A percentile compares a stretch with the other conserved stretches of the same genome.
phyloP scores from a whole-genome alignment of 2,888 invertebrate genomes.

The Oxystoma pomonae region DNA sequence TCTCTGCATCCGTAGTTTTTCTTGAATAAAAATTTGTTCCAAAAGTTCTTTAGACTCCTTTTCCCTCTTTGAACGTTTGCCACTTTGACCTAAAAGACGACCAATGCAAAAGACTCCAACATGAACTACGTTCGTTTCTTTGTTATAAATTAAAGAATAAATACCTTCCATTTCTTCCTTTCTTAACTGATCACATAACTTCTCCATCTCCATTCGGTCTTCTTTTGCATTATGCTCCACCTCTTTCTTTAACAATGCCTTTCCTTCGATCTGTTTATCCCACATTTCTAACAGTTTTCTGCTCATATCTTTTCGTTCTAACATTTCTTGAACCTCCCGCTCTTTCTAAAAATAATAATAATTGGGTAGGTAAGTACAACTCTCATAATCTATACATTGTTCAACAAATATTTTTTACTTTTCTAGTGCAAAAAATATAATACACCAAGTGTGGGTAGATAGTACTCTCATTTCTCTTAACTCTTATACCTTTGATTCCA shows the following conservation, averaged over 20 bases:
- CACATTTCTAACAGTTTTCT: slow-evolving; percentile 42
- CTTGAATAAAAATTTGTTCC: slow-evolving; percentile 39
- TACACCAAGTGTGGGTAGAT: too few relatives aligned
- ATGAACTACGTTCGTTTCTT: too few relatives aligned
- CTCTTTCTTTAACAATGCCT: slow-evolving; percentile 38
- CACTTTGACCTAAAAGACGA: not conserved
- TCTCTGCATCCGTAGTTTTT: slow-evolving; percentile 35
- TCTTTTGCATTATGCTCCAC: slow-evolving; percentile 33
- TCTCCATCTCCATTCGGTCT: slow-evolving; percentile 37
- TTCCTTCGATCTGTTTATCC: slow-evolving; percentile 42
- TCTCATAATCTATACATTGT: too few relatives aligned
- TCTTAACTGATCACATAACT: slow-evolving; percentile 34
- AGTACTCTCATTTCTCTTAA: too few relatives aligned
- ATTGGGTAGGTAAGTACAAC: too few relatives aligned
- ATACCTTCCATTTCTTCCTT: slow-evolving; percentile 40
- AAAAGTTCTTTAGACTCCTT: slow-evolving; percentile 35
- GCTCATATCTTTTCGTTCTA: slow-evolving; percentile 46
- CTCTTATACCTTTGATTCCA: slow-evolving; percentile 49
- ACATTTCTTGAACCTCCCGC: slow-evolving; percentile 52
- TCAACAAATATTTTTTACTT: too few relatives aligned
- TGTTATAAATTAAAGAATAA: too few relatives aligned
- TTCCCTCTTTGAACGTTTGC: slow-evolving; percentile 32
- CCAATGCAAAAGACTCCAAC: not conserved
- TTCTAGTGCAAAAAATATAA: too few relatives aligned
- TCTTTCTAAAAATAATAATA: slow-evolving; percentile 45